Percentiles rank a stretch among this genome's conserved stretches.
Evolutionary conservation across 1,140 invertebrate species (phyloP).

Genomic region (Protaetia brevitarsis): DNA sequence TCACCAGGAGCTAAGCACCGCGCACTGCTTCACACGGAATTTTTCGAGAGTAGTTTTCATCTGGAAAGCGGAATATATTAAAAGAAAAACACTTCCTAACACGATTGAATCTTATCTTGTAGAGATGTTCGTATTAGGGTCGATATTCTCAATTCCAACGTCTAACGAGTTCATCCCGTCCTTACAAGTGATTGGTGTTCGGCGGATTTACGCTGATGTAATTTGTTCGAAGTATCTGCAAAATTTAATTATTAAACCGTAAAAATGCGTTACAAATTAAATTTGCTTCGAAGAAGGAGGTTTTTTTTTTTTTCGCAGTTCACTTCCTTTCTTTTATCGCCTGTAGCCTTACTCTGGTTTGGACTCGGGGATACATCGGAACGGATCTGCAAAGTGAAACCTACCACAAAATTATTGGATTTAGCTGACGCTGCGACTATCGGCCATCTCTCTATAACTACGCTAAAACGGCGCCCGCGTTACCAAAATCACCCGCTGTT

Average conservation of each 20-base stretch:
- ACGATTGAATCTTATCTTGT: slow-evolving; percentile 58
- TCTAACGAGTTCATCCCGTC: slow-evolving; percentile 63
- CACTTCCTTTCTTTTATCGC: slow-evolving; percentile 43
- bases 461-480: too few relatives aligned
- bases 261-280: too few relatives aligned
- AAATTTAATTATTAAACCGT: too few relatives aligned
- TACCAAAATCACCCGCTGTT: too few relatives aligned
- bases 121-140: slow-evolving; percentile 63
- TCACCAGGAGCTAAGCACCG: slow-evolving; percentile 66
- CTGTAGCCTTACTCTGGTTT: too few relatives aligned
- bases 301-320: too few relatives aligned
- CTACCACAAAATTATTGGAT: slow-evolving; percentile 46
- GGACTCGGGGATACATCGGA: slow-evolving; percentile 47
- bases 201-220: slow-evolving; percentile 55
- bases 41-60: slow-evolving; percentile 82
- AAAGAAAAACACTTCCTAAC: slow-evolving; percentile 37
- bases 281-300: too few relatives aligned
- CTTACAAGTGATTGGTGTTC: slow-evolving; percentile 62
- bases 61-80: too few relatives aligned
- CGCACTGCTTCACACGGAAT: slow-evolving; percentile 81
- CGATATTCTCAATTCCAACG: slow-evolving; percentile 65
- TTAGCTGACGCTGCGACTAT: neutral
- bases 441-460: slow-evolving; percentile 10
- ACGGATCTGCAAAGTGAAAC: slow-evolving; percentile 61
- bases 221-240: slow-evolving; percentile 14